These are phyloP conservation scores for Copsychus sechellarum DNA, from an alignment of 2,113 vertebrate genomes.

Conservation along the genomic window DNA sequence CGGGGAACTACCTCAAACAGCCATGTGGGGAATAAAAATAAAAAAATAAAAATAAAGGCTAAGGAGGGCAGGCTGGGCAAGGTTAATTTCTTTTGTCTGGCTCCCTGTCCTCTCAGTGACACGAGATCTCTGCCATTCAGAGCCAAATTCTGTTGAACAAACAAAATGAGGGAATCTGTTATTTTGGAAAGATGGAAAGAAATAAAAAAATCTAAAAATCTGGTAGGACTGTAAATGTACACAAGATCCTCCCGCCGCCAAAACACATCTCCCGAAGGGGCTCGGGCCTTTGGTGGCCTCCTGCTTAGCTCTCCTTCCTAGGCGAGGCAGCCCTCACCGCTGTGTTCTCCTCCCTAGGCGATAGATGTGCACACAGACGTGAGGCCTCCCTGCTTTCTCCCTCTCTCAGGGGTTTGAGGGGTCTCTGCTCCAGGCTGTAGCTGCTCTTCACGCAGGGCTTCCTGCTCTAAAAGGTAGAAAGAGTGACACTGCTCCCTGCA, in stretches of 20 bases:
- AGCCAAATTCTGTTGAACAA: slow-evolving; percentile 40
- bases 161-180: slow-evolving; percentile 12
- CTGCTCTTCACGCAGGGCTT: not conserved
- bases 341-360: not conserved
- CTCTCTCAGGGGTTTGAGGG: not conserved
- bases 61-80: not conserved
- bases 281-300: not conserved
- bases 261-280: not conserved
- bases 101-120: not conserved
- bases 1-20: not conserved
- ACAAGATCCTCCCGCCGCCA: not conserved
- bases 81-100: slow-evolving; percentile 30
- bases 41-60: not conserved
- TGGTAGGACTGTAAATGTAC: not conserved
- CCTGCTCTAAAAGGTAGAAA: not conserved
- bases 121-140: slow-evolving; percentile 9
- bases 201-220: not conserved
- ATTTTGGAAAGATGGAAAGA: not conserved
- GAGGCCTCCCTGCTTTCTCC: not conserved
- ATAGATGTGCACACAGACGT: not conserved
- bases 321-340: not conserved
- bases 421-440: not conserved
- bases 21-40: not conserved
- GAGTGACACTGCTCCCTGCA: not conserved
- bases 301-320: not conserved